These are phyloP conservation scores for Nesospiza acunhae DNA, from an alignment of 2,113 vertebrate species.

Conservation along the genomic window DNA sequence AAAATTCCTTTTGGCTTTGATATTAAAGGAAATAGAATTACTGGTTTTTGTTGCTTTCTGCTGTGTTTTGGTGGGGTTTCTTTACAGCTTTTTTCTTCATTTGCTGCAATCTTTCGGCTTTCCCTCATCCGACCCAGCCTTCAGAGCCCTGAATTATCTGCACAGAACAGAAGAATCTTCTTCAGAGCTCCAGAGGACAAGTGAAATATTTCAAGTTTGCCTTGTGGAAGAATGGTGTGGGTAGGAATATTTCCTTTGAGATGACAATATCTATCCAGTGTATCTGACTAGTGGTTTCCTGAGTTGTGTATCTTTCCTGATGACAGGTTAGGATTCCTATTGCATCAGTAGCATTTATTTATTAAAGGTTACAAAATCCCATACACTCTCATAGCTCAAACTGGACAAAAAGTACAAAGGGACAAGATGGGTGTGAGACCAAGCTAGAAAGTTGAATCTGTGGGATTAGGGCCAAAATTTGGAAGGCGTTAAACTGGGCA, in stretches of 20 bases:
- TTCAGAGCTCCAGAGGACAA: neutral
- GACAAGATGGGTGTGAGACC: neutral
- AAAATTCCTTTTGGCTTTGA: constrained; percentile 2
- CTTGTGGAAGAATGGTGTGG: neutral
- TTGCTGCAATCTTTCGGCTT: neutral
- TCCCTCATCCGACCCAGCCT: neutral
- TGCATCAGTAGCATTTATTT: neutral
- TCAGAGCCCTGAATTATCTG: neutral
- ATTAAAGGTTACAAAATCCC: neutral
- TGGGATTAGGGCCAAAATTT: neutral
- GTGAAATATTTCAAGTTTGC: neutral
- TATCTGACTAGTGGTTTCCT: neutral
- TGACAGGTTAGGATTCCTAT: neutral
- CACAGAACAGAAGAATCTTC: neutral
- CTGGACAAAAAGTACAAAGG: neutral
- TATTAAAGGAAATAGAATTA: neutral
- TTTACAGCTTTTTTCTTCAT: neutral
- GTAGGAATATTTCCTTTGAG: neutral
- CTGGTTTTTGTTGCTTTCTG: neutral
- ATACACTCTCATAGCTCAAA: neutral
- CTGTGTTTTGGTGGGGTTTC: neutral
- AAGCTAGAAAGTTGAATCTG: neutral
- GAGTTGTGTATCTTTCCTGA: neutral
- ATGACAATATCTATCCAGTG: neutral
- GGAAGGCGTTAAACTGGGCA: neutral